Percentiles rank a stretch among this genome's conserved stretches.
Evolutionary conservation across 1,140 invertebrate genomes (phyloP).

Genomic region (Diplogasteroides magnus): DNA sequence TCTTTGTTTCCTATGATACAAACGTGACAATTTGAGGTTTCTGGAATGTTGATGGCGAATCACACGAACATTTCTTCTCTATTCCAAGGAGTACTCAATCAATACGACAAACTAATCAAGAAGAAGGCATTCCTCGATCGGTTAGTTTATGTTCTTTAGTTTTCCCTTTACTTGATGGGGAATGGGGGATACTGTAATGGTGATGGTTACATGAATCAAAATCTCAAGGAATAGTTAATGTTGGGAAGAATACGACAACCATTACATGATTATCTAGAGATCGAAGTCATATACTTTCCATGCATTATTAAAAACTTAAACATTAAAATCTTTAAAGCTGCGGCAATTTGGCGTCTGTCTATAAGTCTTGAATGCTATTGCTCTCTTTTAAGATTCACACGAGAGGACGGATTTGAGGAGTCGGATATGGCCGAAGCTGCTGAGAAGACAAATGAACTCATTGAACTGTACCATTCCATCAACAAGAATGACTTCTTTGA

Average conservation of each 20-base stretch:
- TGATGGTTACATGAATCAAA: background rate
- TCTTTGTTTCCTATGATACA: slow-evolving; percentile 1
- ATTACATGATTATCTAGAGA: too few relatives aligned
- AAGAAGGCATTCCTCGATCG: background rate
- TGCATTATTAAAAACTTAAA: too few relatives aligned
- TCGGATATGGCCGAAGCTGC: background rate
- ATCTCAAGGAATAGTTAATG: too few relatives aligned
- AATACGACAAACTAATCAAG: background rate
- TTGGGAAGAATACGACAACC: too few relatives aligned
- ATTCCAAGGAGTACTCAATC: background rate
- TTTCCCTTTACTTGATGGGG: background rate
- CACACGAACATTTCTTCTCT: background rate
- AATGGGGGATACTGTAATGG: background rate
- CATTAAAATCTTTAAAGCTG: background rate
- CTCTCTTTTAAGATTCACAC: background rate
- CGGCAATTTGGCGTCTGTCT: background rate
- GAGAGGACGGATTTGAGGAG: background rate
- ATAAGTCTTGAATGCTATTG: background rate
- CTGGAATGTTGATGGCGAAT: background rate
- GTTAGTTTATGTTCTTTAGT: background rate
- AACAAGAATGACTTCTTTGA: background rate
- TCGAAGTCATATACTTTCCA: too few relatives aligned
- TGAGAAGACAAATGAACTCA: background rate
- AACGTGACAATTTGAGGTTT: too few relatives aligned
- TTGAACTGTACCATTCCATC: background rate